Conservation (phyloP, 1,140 invertebrate species). For the Apocrypta bakeri region DNA sequence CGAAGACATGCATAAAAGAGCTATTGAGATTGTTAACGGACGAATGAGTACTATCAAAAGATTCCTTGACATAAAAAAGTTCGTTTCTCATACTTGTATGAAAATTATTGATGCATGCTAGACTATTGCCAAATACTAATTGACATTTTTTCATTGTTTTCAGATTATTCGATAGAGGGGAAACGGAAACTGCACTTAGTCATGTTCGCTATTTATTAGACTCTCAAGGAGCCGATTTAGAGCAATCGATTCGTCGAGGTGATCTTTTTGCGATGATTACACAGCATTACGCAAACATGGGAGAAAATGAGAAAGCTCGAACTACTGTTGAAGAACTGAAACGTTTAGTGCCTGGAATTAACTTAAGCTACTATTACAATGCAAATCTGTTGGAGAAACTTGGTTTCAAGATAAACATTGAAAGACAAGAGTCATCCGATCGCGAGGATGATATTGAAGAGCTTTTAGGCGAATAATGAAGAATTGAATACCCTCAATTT, state of each 20-base stretch:
- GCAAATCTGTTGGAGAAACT: slow-evolving; percentile 65
- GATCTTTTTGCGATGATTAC: slow-evolving; percentile 76
- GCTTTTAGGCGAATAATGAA: slow-evolving; percentile 63
- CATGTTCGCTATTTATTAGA: slow-evolving; percentile 77
- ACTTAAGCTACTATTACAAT: slow-evolving; percentile 70
- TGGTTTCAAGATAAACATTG: slow-evolving; percentile 67
- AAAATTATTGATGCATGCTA: neutral
- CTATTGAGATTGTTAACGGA: slow-evolving; percentile 77
- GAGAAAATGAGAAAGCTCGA: slow-evolving; percentile 67
- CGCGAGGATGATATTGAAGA: slow-evolving; percentile 71
- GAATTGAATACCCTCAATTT: slow-evolving; percentile 1
- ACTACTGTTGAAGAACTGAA: slow-evolving; percentile 68
- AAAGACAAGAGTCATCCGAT: slow-evolving; percentile 65
- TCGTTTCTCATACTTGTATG: slow-evolving; percentile 41
- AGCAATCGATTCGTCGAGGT: slow-evolving; percentile 75
- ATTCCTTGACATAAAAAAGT: slow-evolving; percentile 80
- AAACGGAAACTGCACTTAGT: slow-evolving; percentile 73
- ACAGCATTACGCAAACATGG: slow-evolving; percentile 72
- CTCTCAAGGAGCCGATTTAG: slow-evolving; percentile 71
- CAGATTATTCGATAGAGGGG: slow-evolving; percentile 75
- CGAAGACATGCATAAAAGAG: slow-evolving; percentile 74
- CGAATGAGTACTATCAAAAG: slow-evolving; percentile 77
- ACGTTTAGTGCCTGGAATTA: slow-evolving; percentile 69
- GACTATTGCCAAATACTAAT: too few species aligned
- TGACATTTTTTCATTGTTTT: slow-evolving; percentile 41